These are phyloP conservation scores for Arremon brunneinucha DNA, from an alignment of 2,797 vertebrate genomes.

Conservation along the genomic window DNA sequence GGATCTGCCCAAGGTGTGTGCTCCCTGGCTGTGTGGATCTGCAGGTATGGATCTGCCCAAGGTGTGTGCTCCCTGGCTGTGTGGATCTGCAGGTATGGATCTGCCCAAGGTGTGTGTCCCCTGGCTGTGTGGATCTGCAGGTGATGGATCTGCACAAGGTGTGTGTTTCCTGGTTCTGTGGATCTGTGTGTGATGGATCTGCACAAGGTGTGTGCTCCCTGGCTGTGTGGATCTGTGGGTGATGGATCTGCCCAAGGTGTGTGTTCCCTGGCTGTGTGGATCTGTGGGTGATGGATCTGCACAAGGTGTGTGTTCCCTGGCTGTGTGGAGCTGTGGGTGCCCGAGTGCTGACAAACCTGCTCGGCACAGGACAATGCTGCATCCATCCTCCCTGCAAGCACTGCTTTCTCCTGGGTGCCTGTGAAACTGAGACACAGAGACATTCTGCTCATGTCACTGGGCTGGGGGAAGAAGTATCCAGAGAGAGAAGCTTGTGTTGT, in stretches of 20 bases:
- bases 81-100: neutral
- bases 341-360: neutral
- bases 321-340: neutral
- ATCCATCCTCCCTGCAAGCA: neutral
- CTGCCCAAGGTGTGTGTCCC: no score
- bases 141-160: rapidly evolving
- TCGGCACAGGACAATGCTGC: rapidly evolving
- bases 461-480: neutral
- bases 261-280: neutral
- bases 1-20: rapidly evolving
- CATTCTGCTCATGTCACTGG: rapidly evolving
- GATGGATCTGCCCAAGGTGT: rapidly evolving
- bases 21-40: neutral
- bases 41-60: neutral
- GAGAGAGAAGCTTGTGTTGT: neutral
- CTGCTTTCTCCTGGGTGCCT: neutral
- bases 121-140: neutral
- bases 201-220: rapidly evolving
- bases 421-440: neutral
- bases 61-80: neutral
- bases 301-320: rapidly evolving
- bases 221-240: neutral
- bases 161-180: neutral
- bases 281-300: neutral
- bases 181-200: neutral